Evolutionary conservation across 1,140 invertebrate species (phyloP), one percentile per base, ranked within the genome.

Genomic region (Atta colombica): DNA sequence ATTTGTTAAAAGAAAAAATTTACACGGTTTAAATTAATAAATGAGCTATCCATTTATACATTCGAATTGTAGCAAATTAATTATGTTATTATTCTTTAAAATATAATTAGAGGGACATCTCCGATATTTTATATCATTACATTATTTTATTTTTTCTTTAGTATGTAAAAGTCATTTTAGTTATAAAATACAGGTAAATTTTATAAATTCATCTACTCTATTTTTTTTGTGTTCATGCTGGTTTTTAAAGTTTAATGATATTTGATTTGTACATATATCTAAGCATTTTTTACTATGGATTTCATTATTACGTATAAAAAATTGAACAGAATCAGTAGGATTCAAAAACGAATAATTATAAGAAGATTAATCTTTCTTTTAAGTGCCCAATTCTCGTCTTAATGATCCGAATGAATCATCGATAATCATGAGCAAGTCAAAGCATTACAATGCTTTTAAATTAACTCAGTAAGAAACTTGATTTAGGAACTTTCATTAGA

Each of bases 381-480:
- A 92, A 85, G 85, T 68, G 39, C 55, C 60, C 51, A n/a, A 55
- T 8, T 72, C 10, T 69, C 85, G 75, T 78, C 74, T 90, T 92
- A 93, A 92, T 90, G 87, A 92, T 89, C 77, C 87, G 75, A 92
- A 91, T 78, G 77, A 87, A 90, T 90, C 86, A 87, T 66, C 49
- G 58, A 71, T 90, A 84, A 61, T 68, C 86, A 86, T 77, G 71
- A 53, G 66, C 51, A 51, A 68, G 45, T 74, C 39, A 28, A 51
- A 21, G 49, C 49, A 31, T 4, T 35, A 53, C 8, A 45, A 71
- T 35, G 25, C 8, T 28, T 55, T 31, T 51, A 16, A 65, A 5
- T 66, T 12, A 61, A 35, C 16, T 65, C 49, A 18, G 25, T 2
- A n/a, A 63, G n/a, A 65, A 77, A 66, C 53, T 65, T 39, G n/a